These are phyloP conservation scores for Poeciliopsis presidionis DNA, from an alignment of 2,797 vertebrate species.

Conservation along the genomic window DNA sequence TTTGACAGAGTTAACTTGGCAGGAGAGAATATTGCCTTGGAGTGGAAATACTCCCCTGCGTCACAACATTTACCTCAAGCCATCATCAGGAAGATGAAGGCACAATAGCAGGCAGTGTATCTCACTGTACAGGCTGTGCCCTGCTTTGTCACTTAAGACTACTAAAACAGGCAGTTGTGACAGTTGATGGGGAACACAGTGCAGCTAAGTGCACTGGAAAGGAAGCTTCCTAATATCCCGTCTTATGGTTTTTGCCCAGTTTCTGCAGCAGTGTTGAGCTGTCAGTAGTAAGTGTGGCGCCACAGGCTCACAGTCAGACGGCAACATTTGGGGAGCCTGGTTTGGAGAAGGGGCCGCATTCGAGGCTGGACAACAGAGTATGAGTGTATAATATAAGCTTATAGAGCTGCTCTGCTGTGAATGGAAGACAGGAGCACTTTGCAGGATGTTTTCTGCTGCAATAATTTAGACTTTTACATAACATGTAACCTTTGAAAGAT, in stretches of 20 bases:
- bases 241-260: constrained; percentile 62
- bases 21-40: constrained; percentile 34
- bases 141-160: constrained; percentile 69
- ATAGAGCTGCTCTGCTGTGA: constrained; percentile 55
- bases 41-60: constrained; percentile 66
- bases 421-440: constrained; percentile 68
- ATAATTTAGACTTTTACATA: constrained; percentile 69
- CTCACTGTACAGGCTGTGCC: constrained; percentile 25
- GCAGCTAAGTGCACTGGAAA: constrained; percentile 55
- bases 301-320: constrained; percentile 67
- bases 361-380: constrained; percentile 46
- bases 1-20: constrained; percentile 67
- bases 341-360: constrained; percentile 17
- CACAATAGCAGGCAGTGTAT: constrained; percentile 71
- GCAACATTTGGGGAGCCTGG: constrained; percentile 56
- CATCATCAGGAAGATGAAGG: constrained; percentile 54
- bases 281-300: constrained; percentile 77
- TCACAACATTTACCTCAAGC: constrained; percentile 74
- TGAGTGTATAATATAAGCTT: constrained; percentile 64
- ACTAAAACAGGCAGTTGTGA: constrained; percentile 70
- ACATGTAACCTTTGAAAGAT: constrained; percentile 47
- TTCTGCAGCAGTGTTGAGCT: constrained; percentile 72
- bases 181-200: constrained; percentile 72
- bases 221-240: constrained; percentile 65
- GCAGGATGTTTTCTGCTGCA: constrained; percentile 59